phyloP scores from a whole-genome alignment of 2,888 invertebrate species.

The Tenthredo distinguenda region DNA sequence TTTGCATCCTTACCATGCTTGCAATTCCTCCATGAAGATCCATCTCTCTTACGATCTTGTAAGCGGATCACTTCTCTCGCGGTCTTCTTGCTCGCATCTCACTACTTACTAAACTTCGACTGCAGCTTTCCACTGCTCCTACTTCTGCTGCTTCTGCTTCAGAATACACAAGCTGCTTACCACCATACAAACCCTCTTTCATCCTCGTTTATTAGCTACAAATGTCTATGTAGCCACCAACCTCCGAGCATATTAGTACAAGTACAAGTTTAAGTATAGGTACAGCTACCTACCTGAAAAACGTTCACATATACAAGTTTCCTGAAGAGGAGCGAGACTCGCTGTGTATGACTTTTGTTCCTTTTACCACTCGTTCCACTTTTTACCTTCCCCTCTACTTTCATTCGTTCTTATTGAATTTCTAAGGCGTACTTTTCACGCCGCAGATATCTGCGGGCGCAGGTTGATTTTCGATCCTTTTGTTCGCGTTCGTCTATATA shows the following conservation, averaged over 20 bases:
- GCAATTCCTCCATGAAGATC: background rate
- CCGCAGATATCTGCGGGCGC: background rate
- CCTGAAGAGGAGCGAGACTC: background rate
- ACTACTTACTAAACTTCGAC: background rate
- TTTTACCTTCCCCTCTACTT: background rate
- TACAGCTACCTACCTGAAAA: background rate
- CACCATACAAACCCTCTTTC: background rate
- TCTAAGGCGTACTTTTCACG: background rate
- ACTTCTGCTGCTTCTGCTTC: background rate
- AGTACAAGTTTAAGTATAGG: too few species aligned
- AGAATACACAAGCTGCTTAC: conserved; percentile 1
- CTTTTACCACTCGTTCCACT: background rate
- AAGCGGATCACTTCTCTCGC: conserved; percentile 21
- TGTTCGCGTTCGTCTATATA: background rate
- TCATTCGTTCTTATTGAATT: background rate
- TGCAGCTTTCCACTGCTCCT: background rate
- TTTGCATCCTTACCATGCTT: conserved; percentile 7
- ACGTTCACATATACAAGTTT: background rate
- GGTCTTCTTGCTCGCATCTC: background rate
- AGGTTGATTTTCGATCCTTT: background rate
- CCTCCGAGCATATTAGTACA: background rate
- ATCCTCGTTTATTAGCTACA: background rate
- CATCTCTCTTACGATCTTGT: conserved; percentile 13
- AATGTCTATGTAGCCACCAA: background rate
- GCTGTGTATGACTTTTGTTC: background rate